These are phyloP conservation scores for Panurus biarmicus DNA, from an alignment of 2,113 vertebrate genomes.

Conservation along the genomic window DNA sequence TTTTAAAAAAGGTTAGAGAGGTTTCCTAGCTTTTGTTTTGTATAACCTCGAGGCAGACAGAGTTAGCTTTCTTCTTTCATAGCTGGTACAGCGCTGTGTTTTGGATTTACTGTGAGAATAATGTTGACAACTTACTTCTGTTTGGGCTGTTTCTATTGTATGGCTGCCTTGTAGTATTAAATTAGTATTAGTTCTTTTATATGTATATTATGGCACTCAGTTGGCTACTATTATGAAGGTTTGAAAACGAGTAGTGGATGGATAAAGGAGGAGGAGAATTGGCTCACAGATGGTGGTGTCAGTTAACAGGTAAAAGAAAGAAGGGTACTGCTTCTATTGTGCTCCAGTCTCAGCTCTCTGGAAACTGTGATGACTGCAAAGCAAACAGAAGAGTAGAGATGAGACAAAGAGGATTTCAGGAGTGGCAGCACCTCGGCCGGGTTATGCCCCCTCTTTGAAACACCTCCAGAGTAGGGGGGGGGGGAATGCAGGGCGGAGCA, in stretches of 20 bases:
- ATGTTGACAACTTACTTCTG: background rate
- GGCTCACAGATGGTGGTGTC: background rate
- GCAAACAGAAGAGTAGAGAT: background rate
- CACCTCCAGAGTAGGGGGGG: background rate
- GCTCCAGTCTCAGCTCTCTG: background rate
- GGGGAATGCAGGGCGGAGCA: background rate
- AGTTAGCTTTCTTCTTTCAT: background rate
- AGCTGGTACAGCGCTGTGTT: background rate
- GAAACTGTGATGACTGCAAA: background rate
- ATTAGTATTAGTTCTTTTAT: background rate
- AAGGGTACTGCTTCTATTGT: background rate
- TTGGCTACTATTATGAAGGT: background rate
- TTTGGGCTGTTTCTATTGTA: background rate
- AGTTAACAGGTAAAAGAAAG: background rate
- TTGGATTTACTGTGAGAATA: background rate
- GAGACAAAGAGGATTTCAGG: background rate
- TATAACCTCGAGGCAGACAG: background rate
- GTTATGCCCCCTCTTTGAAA: background rate
- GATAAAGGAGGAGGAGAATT: background rate
- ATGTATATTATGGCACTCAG: background rate
- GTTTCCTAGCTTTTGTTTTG: background rate
- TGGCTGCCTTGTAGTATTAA: background rate
- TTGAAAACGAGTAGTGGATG: background rate
- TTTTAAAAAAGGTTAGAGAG: background rate
- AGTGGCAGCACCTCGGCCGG: background rate